Base-by-base conservation (phyloP, 2,797 vertebrate species). In the Halcyon leucocephala region DNA sequence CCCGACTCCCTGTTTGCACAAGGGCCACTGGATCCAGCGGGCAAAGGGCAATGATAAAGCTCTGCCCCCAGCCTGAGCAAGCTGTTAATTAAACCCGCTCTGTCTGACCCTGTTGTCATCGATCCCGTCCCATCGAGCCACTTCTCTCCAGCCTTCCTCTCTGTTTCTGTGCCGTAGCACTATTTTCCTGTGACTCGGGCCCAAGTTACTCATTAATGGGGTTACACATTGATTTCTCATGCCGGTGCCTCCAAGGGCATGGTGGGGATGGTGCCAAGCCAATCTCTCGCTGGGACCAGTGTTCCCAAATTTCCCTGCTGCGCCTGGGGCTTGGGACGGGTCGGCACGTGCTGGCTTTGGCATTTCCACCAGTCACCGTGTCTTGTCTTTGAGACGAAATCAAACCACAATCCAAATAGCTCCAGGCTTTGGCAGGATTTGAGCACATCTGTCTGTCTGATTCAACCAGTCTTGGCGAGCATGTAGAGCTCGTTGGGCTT, bases 1-100 rank as follows among this genome's bases (percentile, higher is more conserved):
- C 42, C n/a, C 64, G 1, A 0, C 54, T 13, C 16, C n/a, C 70
- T 61, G 42, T 65, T 94, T 87, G 77, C 77, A 26, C 54, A 86
- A 78, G 29, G 22, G 28, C 73, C 69, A 57, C 31, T 12, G 0
- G 31, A 25, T 8, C 14, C 14, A 8, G 28, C 10, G 7, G n/a
- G 7, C 2, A 4, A 80, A 79, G 48, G 73, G 26, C 6, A 6
- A 18, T 35, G 72, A 49, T 7, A 61, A 74, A 76, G 66, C 25
- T 2, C 51, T 73, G 29, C 18, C n/a, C 16, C 33, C 28, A 25
- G 72, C 17, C 74, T 48, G 35, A n/a, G 51, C 2, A 7, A 52
- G 82, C 61, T 90, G 66, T 78, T 96, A 42, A 93, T 96, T 92
- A 97, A 97, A 94, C 81, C 51, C 3, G 4, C 60, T 35, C 82